These are phyloP conservation scores for Caenorhabditis parvicauda DNA, from an alignment of 2,888 invertebrate genomes.

Conservation along the genomic window DNA sequence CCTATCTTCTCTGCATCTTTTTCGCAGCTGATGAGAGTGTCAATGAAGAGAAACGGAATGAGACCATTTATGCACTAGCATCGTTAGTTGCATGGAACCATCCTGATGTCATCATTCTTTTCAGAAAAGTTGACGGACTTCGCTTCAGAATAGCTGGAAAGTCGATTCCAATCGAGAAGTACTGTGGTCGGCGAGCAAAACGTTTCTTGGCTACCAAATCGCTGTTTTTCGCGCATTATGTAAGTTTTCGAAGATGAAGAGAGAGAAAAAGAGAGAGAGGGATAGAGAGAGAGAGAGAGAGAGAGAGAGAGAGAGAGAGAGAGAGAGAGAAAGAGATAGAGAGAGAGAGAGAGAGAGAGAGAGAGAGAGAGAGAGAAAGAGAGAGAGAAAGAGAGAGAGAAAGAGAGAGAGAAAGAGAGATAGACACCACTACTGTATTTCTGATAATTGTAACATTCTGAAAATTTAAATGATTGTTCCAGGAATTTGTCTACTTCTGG, in stretches of 20 bases:
- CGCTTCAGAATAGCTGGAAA: conserved; percentile 91
- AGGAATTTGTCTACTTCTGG: conserved; percentile 87
- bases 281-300: too few species aligned
- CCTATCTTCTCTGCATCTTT: conserved; percentile 83
- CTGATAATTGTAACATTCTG: too few species aligned
- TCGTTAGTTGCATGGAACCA: conserved; percentile 6
- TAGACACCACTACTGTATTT: too few species aligned
- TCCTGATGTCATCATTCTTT: conserved; percentile 24
- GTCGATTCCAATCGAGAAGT: conserved; percentile 94
- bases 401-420: too few species aligned
- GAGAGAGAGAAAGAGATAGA: too few species aligned
- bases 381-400: too few species aligned
- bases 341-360: too few species aligned
- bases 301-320: too few species aligned
- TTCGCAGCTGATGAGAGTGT: conserved; percentile 65
- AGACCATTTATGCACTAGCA: conserved; percentile 32
- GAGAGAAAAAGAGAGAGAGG: not conserved
- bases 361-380: too few species aligned
- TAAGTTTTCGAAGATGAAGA: conserved; percentile 51
- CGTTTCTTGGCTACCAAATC: conserved; percentile 76
- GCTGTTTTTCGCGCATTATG: conserved; percentile 78
- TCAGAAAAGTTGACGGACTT: conserved; percentile 76
- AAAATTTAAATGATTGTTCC: conserved; percentile 18
- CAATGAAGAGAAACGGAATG: conserved; percentile 25
- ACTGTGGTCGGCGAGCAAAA: conserved; percentile 81